Base-by-base conservation (phyloP, 2,113 vertebrate species). In the Bubo scandiacus region DNA sequence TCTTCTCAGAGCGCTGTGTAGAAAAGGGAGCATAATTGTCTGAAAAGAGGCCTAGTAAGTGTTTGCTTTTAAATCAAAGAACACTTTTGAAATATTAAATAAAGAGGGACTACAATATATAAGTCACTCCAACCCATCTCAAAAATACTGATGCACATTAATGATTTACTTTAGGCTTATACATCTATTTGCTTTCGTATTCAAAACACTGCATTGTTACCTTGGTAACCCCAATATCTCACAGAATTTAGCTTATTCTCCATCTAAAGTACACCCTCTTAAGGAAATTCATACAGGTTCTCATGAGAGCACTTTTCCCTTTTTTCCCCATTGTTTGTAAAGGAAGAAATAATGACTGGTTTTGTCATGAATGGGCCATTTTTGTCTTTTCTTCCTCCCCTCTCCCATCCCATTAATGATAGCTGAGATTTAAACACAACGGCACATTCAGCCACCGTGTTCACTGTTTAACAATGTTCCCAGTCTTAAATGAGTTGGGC, bases 21-120 rank as follows among this genome's bases (percentile, higher is more conserved):
- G 92, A 89, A 73, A 85, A 94, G 73, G 71, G 87, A 78, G 58
- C 84, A 38, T 93, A 95, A 94, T 94, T 92, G 86, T 81, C 92
- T 95, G 62, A 85, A 68, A 80, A 97, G 96, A 96, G 96, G 90
- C 55, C 79, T 12, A 65, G 32, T 55, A 54, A 98, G 98, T 98
- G 98, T 98, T 98, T 98, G 95, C 96, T 97, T 87, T 97, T 80
- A 45, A 96, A 97, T 97, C 96, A 98, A 98, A 98, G 97, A 95
- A 74, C 94, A 94, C 95, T 94, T 93, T 91, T 67, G 92, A 98
- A 97, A 92, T 95, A 90, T 87, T 92, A 86, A 95, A 97, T 95
- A 93, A 97, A 98, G 96, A 74, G 54, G 65, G 93, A 84, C 82
- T 87, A 94, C 67, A 97, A 96, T 97, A 77, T 92, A 5, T 72